Evolutionary conservation across 2,888 invertebrate genomes (phyloP), one percentile per base, ranked within the genome.

Genomic region (Machimus atricapillus): DNA sequence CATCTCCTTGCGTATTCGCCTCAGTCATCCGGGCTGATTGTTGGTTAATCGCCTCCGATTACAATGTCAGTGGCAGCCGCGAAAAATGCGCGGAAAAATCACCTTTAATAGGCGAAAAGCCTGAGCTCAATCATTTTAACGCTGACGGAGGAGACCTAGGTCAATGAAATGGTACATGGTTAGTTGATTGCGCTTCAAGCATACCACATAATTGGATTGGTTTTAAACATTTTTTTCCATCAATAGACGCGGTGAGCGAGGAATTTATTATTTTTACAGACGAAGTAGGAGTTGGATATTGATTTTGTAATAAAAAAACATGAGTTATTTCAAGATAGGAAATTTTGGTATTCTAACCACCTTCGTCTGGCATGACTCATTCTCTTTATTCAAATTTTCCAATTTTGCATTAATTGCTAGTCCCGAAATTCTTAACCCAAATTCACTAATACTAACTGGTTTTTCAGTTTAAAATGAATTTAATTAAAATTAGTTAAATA

Each of bases 11-110:
- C 73, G 40, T 73, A 40, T 37, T 58, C 43, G 66, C 66, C 40
- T 6, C 58, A 83, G 83, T 83, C 83, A 83, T 58, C 19, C 58
- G 40, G 58, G 40, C 73, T 83, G 83, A 83, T 83, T 83, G 66
- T 37, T 83, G 14, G 83, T 40, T 83, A 83, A 83, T 83, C 83
- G 83, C 40, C 52, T 37, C 43, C 16, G 40, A 83, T 66, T 66
- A 83, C 23, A 23, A 66, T 83, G 73, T 83, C 73, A 83, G 83
- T 58, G 23, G 66, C 73, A 83, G 66, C 19, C 37, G 66, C 58
- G 40, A 79, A 79, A 27, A 46, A 79, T 46, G 23, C 66, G 66
- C 66, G 77, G 40, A 77, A 40, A 66, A 66, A 66, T 66, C 66
- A 66, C 66, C 66, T 66, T 66, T 66, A 66, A 66, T 66, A 66